Conservation (phyloP, 2,888 invertebrate genomes). For the Hirudinaria manillensis region DNA sequence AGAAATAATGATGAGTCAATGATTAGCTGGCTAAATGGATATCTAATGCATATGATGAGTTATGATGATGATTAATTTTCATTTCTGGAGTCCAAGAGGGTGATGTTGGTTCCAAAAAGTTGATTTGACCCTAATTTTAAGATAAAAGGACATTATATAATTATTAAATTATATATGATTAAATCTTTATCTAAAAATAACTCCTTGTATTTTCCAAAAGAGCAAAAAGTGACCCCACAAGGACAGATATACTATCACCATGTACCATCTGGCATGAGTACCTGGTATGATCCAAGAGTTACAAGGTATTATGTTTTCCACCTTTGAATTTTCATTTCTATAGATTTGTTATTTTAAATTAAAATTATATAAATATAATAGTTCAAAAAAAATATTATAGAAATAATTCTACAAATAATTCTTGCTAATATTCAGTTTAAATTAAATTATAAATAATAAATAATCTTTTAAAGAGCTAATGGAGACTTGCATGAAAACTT, state of each 20-base stretch:
- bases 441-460: not conserved
- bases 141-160: too few species aligned
- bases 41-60: too few species aligned
- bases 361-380: not conserved
- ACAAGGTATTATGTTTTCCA: slow-evolving; percentile 5
- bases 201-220: not conserved
- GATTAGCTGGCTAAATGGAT: too few species aligned
- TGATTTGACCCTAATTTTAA: too few species aligned
- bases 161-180: too few species aligned
- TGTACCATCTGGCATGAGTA: slow-evolving; percentile 26
- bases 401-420: too few species aligned
- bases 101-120: too few species aligned
- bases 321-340: not conserved
- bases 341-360: slow-evolving; percentile 10
- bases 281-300: slow-evolving; percentile 32
- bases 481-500: not conserved
- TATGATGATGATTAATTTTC: too few species aligned
- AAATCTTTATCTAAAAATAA: not conserved
- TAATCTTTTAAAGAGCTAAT: not conserved
- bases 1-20: too few species aligned
- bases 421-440: not conserved
- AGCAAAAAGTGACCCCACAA: slow-evolving; percentile 23
- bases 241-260: slow-evolving; percentile 31
- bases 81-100: too few species aligned
- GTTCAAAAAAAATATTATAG: too few species aligned